Conservation (phyloP, 2,888 invertebrate species). For the Hoplodrina ambigua region DNA sequence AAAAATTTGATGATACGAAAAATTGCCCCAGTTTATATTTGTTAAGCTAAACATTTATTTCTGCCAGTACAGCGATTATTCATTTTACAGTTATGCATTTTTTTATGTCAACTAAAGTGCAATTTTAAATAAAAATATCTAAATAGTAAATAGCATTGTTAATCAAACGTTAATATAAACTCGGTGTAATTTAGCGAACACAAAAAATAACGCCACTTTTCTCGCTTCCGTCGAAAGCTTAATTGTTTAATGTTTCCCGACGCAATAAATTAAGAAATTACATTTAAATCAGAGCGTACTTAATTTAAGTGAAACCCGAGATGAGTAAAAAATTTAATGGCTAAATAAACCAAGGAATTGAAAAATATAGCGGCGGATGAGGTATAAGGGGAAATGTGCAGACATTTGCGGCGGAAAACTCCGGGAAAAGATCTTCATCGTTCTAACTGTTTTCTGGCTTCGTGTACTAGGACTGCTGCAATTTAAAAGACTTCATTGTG, state of each 20-base stretch:
- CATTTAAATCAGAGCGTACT: constrained; percentile 54
- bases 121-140: not conserved
- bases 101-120: not conserved
- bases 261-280: constrained; percentile 63
- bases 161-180: constrained; percentile 29
- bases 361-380: constrained; percentile 46
- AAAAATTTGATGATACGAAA: constrained; percentile 8
- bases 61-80: not conserved
- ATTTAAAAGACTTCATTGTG: constrained; percentile 5
- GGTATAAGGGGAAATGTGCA: constrained; percentile 26
- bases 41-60: not conserved
- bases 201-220: constrained; percentile 41
- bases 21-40: constrained; percentile 5
- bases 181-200: constrained; percentile 32
- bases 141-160: not conserved
- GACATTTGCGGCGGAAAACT: constrained; percentile 17
- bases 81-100: not conserved
- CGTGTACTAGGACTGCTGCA: constrained; percentile 1
- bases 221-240: constrained; percentile 43
- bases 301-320: constrained; percentile 60
- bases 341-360: constrained; percentile 60
- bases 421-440: constrained; percentile 11
- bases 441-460: constrained; percentile 16
- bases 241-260: constrained; percentile 61
- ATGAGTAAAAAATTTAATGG: constrained; percentile 57